These are phyloP conservation scores for Microcebus ravelobensis DNA, from an alignment of 2,113 vertebrate species.

Conservation along the genomic window DNA sequence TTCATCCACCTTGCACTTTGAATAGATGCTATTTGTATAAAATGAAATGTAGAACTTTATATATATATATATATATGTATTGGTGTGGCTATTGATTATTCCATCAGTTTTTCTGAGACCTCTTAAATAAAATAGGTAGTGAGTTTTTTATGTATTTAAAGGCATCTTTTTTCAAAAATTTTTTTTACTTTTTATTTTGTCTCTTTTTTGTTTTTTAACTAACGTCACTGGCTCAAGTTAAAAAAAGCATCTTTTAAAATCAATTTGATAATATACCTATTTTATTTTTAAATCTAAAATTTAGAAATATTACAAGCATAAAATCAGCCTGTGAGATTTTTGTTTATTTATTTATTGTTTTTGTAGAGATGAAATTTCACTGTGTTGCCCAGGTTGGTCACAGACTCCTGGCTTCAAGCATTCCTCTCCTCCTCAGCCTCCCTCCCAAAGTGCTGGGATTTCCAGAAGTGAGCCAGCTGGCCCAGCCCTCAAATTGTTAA, in stretches of 20 bases:
- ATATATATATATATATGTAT: not conserved
- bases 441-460: no score
- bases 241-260: slow-evolving; percentile 17
- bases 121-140: not conserved
- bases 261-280: not conserved
- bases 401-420: no score
- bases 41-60: not conserved
- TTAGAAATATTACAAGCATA: not conserved
- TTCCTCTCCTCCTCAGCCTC: no score
- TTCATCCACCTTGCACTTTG: not conserved
- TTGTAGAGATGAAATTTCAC: no score
- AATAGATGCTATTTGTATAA: not conserved
- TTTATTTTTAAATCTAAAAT: not conserved
- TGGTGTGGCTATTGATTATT: not conserved
- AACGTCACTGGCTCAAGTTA: no score
- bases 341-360: no score
- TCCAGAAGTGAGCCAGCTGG: not conserved
- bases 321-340: not conserved
- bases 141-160: not conserved
- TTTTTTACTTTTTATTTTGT: no score
- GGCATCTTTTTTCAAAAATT: not conserved
- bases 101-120: not conserved
- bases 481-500: not conserved
- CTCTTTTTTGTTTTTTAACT: no score
- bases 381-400: no score